Conservation (phyloP, 2,797 vertebrate species). For the Apodemus agrarius region DNA sequence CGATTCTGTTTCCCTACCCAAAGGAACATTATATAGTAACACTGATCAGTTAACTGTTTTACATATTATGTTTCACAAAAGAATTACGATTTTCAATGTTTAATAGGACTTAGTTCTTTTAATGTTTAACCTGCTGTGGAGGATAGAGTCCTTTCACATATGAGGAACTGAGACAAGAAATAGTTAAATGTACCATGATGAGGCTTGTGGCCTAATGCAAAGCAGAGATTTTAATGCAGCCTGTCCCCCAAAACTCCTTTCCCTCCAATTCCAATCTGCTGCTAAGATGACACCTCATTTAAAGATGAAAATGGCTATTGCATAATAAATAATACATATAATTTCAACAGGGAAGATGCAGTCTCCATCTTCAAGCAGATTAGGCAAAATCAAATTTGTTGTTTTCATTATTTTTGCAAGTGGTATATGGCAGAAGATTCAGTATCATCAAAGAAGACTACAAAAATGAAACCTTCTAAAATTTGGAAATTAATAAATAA, state of each 20-base stretch:
- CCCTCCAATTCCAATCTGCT: neutral
- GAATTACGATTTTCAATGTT: neutral
- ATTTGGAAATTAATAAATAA: neutral
- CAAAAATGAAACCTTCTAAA: neutral
- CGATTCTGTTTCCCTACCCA: neutral
- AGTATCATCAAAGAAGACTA: neutral
- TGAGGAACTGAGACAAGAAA: neutral
- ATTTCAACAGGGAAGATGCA: neutral
- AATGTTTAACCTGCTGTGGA: neutral
- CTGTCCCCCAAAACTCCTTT: neutral
- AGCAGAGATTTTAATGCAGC: neutral
- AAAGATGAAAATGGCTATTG: neutral
- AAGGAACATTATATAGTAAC: neutral
- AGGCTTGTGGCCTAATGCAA: fast-evolving
- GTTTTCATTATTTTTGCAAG: neutral
- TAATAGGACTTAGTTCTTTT: neutral
- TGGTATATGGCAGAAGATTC: neutral
- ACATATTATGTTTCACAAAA: neutral
- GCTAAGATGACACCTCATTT: neutral
- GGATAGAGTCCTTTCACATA: neutral
- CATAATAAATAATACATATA: neutral
- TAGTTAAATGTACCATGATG: neutral
- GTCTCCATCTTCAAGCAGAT: neutral
- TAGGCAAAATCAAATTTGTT: neutral
- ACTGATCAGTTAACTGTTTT: neutral